Conservation (phyloP, 35 echinoderm and acorn worm species). For the Apostichopus californicus region DNA sequence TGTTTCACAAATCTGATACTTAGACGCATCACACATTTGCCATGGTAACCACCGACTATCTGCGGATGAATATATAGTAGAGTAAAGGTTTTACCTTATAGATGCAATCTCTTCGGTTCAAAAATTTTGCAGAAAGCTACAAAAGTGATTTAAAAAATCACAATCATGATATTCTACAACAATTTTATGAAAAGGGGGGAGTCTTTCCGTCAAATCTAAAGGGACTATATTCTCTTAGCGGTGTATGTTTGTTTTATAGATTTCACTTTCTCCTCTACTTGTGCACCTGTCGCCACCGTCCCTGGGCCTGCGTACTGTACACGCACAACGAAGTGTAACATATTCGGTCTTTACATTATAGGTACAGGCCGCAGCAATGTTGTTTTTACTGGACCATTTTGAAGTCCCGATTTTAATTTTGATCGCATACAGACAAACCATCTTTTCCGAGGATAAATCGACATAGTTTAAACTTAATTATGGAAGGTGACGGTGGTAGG, state of each 20-base stretch:
- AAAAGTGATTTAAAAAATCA: too few relatives aligned
- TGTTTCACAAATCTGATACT: neutral
- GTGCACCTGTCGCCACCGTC: neutral
- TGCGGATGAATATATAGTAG: neutral
- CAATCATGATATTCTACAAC: too few relatives aligned
- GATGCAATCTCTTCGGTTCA: neutral
- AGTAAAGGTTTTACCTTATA: neutral
- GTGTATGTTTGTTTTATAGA: conserved; percentile 10
- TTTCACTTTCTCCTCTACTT: neutral
- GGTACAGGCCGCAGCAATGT: too few relatives aligned
- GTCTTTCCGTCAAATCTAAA: neutral
- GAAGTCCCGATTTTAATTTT: too few relatives aligned
- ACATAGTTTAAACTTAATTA: neutral
- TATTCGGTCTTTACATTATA: too few relatives aligned
- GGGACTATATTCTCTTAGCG: neutral
- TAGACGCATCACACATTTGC: neutral
- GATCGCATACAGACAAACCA: neutral
- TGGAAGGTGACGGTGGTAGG: conserved; percentile 54
- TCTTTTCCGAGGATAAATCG: neutral
- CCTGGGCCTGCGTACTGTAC: too few relatives aligned
- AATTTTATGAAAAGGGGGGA: too few relatives aligned
- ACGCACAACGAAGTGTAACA: too few relatives aligned
- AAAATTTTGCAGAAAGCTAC: neutral
- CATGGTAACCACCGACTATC: neutral
- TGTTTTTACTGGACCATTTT: too few relatives aligned